A percentile compares a stretch with the other conserved stretches of the same genome.
These are phyloP conservation scores for Zingel zingel DNA, from an alignment of 2,113 vertebrate genomes.

Conservation along the genomic window DNA sequence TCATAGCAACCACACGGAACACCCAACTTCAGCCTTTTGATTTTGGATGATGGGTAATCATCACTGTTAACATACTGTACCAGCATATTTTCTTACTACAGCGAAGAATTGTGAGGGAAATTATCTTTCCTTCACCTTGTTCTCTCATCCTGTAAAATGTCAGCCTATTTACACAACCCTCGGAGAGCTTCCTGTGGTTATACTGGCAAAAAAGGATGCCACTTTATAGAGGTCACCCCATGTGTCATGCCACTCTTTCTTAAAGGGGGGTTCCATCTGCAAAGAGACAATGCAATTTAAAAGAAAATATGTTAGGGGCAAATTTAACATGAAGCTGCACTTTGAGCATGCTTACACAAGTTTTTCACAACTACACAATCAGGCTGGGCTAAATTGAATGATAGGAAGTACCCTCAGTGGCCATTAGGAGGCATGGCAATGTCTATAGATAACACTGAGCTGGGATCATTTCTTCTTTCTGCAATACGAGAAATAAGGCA, in stretches of 20 bases:
- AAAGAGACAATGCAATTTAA: not conserved
- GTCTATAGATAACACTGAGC: not conserved
- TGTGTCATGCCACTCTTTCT: conserved; percentile 4
- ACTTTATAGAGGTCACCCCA: conserved; percentile 17
- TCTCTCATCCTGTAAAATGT: conserved; percentile 41
- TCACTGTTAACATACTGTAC: not conserved
- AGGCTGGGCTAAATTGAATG: not conserved
- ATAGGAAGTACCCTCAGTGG: not conserved
- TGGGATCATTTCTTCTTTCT: not conserved
- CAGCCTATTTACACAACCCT: conserved; percentile 41
- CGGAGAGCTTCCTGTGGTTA: conserved; percentile 22
- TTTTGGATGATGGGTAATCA: not conserved
- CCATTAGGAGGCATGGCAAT: not conserved
- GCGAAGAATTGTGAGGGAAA: not conserved
- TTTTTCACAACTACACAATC: not conserved
- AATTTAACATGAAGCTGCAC: not conserved
- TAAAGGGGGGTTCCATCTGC: not conserved
- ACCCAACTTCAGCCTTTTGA: not conserved
- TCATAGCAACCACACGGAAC: too few relatives aligned
- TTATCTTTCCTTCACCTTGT: not conserved
- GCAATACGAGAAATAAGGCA: not conserved
- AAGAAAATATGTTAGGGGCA: not conserved
- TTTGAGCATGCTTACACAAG: not conserved
- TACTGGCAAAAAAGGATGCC: not conserved
- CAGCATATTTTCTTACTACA: not conserved